Evolutionary conservation across 2,113 vertebrate genomes (phyloP).

Genomic region (Bombycilla garrulus): DNA sequence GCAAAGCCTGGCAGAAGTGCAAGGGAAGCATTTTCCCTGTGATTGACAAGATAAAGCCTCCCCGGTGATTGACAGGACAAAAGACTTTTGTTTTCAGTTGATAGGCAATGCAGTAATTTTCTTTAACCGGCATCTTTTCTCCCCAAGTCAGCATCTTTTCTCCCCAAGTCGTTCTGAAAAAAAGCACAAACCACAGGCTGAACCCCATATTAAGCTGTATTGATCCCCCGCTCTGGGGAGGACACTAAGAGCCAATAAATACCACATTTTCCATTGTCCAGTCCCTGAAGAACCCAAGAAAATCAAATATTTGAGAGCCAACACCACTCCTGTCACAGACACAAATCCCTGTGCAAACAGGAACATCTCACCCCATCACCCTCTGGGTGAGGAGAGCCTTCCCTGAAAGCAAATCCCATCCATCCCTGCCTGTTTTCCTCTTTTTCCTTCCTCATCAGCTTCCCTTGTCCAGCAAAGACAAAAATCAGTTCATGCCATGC

Average conservation of each 20-base stretch:
- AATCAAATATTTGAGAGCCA: not conserved
- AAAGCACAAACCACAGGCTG: not conserved
- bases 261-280: rapidly evolving
- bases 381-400: not conserved
- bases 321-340: not conserved
- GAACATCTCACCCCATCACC: rapidly evolving
- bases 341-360: not conserved
- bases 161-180: not conserved
- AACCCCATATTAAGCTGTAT: not conserved
- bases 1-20: not conserved
- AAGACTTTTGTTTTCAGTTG: conserved; percentile 42
- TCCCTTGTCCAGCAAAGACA: not conserved
- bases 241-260: not conserved
- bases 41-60: conserved; percentile 44
- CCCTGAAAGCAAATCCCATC: not conserved
- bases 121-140: not conserved
- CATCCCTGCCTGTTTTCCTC: not conserved
- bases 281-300: not conserved
- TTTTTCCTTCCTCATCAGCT: not conserved
- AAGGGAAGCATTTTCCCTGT: not conserved
- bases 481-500: rapidly evolving
- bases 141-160: not conserved
- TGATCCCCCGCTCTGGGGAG: not conserved
- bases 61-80: conserved; percentile 44
- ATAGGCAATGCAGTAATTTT: conserved; percentile 11